Conservation (phyloP, 30 jellyfish, hydroid and myxozoan species). For the Aurelia aurita region DNA sequence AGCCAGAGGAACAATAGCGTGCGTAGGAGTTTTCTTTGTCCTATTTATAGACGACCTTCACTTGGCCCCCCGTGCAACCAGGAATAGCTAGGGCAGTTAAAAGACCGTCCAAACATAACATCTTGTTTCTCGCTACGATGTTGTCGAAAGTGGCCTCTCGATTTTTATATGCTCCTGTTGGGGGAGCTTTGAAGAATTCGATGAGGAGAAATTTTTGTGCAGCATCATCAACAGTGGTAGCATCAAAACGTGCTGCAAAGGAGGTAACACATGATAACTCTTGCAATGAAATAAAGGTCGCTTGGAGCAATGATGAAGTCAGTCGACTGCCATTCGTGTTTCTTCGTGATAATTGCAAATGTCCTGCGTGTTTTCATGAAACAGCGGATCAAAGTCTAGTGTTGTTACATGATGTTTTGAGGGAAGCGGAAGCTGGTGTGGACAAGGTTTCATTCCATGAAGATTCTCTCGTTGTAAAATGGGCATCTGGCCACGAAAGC, state of each 20-base stretch:
- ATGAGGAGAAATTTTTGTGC: too few relatives aligned
- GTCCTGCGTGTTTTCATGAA: conserved; percentile 75
- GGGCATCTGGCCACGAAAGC: conserved; percentile 61
- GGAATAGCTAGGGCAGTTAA: too few relatives aligned
- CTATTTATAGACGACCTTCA: too few relatives aligned
- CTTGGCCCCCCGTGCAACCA: too few relatives aligned
- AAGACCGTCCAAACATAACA: too few relatives aligned
- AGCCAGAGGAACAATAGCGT: too few relatives aligned
- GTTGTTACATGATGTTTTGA: conserved; percentile 47
- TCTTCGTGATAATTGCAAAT: conserved; percentile 85
- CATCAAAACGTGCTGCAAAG: background rate
- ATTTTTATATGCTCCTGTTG: too few relatives aligned
- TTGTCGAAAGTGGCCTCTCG: too few relatives aligned
- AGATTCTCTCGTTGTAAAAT: conserved; percentile 7
- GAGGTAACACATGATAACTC: background rate
- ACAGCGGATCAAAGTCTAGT: conserved; percentile 62
- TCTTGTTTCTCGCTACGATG: background rate
- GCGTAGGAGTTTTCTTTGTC: too few relatives aligned
- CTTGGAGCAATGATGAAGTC: conserved; percentile 33
- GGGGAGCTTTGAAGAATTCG: too few relatives aligned
- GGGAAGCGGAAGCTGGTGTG: conserved; percentile 22
- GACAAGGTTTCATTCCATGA: background rate
- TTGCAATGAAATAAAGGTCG: conserved; percentile 16
- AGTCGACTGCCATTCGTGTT: conserved; percentile 62
- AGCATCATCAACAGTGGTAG: background rate